Percentiles rank a stretch among this genome's conserved stretches.
These are phyloP conservation scores for Drosophila silvestris DNA, from an alignment of 2,888 invertebrate genomes.

Conservation along the genomic window DNA sequence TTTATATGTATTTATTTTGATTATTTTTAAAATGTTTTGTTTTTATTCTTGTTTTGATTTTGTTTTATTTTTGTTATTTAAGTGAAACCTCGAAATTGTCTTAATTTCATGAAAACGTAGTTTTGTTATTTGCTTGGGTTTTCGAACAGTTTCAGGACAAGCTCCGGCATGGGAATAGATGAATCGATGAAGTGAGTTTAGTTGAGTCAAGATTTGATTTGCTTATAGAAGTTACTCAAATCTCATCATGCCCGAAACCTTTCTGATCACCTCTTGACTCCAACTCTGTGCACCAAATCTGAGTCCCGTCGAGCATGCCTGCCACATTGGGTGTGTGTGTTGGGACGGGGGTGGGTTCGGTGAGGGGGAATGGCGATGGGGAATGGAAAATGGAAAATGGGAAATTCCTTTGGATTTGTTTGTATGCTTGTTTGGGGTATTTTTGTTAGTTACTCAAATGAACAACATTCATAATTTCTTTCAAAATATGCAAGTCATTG, in stretches of 20 bases:
- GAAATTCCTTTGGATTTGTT: constrained; percentile 54
- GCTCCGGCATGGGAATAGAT: constrained; percentile 3
- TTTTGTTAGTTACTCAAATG: constrained; percentile 62
- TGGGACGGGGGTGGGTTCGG: constrained; percentile 8
- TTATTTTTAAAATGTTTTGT: constrained; percentile 21
- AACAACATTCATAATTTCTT: constrained; percentile 75
- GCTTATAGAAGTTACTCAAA: constrained; percentile 12
- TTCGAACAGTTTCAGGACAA: constrained; percentile 15
- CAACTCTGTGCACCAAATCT: neutral
- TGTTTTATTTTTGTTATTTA: constrained; percentile 61
- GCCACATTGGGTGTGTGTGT: constrained; percentile 9
- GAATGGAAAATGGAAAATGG: constrained; percentile 3
- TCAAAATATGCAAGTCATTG: constrained; percentile 54
- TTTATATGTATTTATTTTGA: constrained; percentile 35
- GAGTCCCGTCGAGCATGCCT: constrained; percentile 6
- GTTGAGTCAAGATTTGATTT: constrained; percentile 18
- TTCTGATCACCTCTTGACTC: constrained; percentile 15
- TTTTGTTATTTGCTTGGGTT: constrained; percentile 50
- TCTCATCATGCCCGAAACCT: constrained; percentile 39
- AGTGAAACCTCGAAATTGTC: constrained; percentile 84
- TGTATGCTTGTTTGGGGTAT: constrained; percentile 44
- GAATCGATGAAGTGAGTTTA: constrained; percentile 7
- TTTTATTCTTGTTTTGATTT: constrained; percentile 19
- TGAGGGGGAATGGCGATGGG: constrained; percentile 8
- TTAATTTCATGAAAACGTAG: constrained; percentile 79